Evolutionary conservation across 1,140 invertebrate genomes (phyloP).

Genomic region (Euwallacea fornicatus): DNA sequence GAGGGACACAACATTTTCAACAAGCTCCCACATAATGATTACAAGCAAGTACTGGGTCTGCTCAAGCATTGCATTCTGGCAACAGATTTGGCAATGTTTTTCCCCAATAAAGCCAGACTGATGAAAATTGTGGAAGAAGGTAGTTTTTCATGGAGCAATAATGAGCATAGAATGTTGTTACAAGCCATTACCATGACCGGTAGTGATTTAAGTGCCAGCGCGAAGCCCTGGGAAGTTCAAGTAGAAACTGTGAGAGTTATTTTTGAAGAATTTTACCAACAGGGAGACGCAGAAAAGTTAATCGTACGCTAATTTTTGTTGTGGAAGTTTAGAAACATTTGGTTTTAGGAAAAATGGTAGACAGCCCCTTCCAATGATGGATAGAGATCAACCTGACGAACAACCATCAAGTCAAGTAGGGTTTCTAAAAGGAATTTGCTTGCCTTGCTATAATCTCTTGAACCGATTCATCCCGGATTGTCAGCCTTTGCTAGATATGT

Average conservation of each 20-base stretch:
- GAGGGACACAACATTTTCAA: slow-evolving; percentile 82
- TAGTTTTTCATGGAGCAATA: slow-evolving; percentile 64
- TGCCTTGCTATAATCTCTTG: slow-evolving; percentile 77
- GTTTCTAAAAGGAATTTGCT: slow-evolving; percentile 77
- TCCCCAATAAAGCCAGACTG: slow-evolving; percentile 71
- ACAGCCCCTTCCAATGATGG: slow-evolving; percentile 82
- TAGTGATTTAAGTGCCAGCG: slow-evolving; percentile 78
- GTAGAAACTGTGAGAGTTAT: slow-evolving; percentile 74
- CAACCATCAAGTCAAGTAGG: slow-evolving; percentile 77
- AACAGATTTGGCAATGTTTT: slow-evolving; percentile 81
- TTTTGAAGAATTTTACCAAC: slow-evolving; percentile 85
- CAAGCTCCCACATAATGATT: slow-evolving; percentile 71
- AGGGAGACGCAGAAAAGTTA: slow-evolving; percentile 72
- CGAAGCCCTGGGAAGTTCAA: slow-evolving; percentile 85
- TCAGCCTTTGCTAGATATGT: slow-evolving; percentile 69
- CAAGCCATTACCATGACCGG: slow-evolving; percentile 80
- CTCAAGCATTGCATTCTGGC: slow-evolving; percentile 83
- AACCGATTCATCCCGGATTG: slow-evolving; percentile 70
- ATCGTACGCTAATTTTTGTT: background rate
- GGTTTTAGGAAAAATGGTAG: slow-evolving; percentile 59
- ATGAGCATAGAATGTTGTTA: slow-evolving; percentile 65
- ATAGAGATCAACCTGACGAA: slow-evolving; percentile 70
- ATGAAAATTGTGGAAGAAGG: slow-evolving; percentile 60
- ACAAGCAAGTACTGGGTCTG: slow-evolving; percentile 73
- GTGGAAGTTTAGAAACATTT: background rate